These are phyloP conservation scores for Malacosoma neustria DNA, from an alignment of 2,888 invertebrate genomes.

Conservation along the genomic window DNA sequence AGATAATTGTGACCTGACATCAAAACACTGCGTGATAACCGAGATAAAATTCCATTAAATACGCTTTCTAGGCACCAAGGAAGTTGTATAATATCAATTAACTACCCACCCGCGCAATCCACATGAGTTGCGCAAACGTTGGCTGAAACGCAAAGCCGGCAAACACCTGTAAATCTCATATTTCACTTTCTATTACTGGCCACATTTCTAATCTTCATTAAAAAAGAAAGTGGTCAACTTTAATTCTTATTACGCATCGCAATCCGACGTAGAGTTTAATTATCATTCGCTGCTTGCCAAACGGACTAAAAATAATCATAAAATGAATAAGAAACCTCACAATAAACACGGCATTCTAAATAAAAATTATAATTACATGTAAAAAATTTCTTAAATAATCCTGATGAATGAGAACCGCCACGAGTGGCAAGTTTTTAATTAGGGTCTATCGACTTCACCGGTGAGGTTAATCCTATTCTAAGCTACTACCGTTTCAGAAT, in stretches of 20 bases:
- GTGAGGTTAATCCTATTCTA: too few species aligned
- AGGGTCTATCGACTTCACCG: too few species aligned
- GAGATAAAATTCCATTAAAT: not conserved
- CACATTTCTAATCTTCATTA: not conserved
- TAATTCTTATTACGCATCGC: not conserved
- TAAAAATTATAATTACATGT: too few species aligned
- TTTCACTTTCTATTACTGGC: not conserved
- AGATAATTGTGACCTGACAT: not conserved
- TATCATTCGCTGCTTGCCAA: not conserved
- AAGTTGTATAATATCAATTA: not conserved
- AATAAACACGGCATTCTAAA: too few species aligned
- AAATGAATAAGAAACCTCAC: too few species aligned
- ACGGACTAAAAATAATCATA: not conserved
- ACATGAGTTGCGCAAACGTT: not conserved
- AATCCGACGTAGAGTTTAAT: not conserved
- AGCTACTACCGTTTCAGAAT: too few species aligned
- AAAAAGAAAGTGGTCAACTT: not conserved
- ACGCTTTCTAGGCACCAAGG: not conserved
- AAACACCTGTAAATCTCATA: not conserved
- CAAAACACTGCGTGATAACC: not conserved
- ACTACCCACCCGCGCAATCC: not conserved
- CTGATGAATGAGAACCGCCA: too few species aligned
- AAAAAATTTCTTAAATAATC: too few species aligned
- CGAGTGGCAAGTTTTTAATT: too few species aligned
- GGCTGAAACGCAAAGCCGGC: not conserved